Evolutionary conservation across 2,113 vertebrate genomes (phyloP).

Genomic region (Corythornis cristatus): DNA sequence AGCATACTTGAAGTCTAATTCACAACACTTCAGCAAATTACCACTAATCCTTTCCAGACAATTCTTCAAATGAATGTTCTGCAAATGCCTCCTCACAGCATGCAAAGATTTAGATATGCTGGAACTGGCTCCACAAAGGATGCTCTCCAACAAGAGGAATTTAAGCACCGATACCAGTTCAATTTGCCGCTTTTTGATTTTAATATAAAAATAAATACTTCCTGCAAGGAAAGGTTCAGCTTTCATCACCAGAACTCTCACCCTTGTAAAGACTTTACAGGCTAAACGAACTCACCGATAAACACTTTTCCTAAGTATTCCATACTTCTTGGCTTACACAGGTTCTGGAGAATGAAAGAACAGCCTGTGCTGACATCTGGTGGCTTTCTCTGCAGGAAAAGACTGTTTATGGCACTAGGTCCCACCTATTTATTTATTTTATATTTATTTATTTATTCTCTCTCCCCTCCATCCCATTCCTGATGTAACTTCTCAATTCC

Average conservation of each 20-base stretch:
- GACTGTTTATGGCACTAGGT: background rate
- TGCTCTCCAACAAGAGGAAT: conserved; percentile 40
- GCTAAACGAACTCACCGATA: background rate
- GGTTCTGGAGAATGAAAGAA: background rate
- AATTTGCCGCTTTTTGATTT: conserved; percentile 48
- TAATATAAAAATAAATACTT: conserved; percentile 8
- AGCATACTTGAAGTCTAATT: conserved; percentile 7
- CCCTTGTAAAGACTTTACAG: background rate
- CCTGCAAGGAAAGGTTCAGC: background rate
- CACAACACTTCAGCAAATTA: conserved; percentile 47
- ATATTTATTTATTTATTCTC: background rate
- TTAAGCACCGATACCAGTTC: conserved; percentile 26
- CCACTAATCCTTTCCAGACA: conserved; percentile 50
- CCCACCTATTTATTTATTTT: background rate
- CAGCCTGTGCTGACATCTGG: conserved; percentile 78
- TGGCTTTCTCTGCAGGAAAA: conserved; percentile 40
- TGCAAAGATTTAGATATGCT: conserved; percentile 26
- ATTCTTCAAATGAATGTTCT: conserved; percentile 44
- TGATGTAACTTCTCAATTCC: background rate
- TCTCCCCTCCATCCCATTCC: background rate
- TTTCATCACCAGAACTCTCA: background rate
- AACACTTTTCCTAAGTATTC: background rate
- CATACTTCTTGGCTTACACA: background rate
- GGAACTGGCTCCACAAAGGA: background rate
- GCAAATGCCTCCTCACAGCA: conserved; percentile 11